Evolutionary conservation across 2,797 vertebrate species (phyloP).

Genomic region (Huso huso): DNA sequence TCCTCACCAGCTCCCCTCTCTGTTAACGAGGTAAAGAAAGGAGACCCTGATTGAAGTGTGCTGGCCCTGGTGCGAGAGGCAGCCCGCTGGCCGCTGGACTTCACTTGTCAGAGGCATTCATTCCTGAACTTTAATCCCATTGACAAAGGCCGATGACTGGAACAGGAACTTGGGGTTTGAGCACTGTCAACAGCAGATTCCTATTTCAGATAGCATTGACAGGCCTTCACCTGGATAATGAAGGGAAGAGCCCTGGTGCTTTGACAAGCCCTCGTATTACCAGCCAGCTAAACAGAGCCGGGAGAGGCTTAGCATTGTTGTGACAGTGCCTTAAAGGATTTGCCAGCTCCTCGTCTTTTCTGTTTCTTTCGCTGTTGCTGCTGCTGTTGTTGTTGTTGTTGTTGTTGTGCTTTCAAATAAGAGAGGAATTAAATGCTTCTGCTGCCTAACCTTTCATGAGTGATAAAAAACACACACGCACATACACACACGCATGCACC

Average conservation of each 20-base stretch:
- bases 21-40: background rate
- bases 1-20: background rate
- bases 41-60: background rate
- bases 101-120: conserved; percentile 54
- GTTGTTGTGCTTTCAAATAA: background rate
- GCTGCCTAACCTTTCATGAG: background rate
- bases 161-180: conserved; percentile 49
- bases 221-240: conserved; percentile 53
- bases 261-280: conserved; percentile 56
- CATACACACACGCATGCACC: conserved; percentile 15
- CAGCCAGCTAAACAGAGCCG: background rate
- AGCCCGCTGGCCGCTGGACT: conserved; percentile 8
- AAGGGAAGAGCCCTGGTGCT: conserved; percentile 53
- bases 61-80: no score
- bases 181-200: conserved; percentile 58
- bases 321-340: background rate
- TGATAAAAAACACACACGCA: conserved; percentile 15
- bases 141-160: conserved; percentile 49
- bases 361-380: no score
- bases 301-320: background rate
- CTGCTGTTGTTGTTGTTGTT: background rate
- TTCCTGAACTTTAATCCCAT: conserved; percentile 49
- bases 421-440: background rate
- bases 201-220: conserved; percentile 60
- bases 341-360: background rate